Base-by-base conservation (phyloP, 1,140 invertebrate genomes). In the Drosophila nannoptera region DNA sequence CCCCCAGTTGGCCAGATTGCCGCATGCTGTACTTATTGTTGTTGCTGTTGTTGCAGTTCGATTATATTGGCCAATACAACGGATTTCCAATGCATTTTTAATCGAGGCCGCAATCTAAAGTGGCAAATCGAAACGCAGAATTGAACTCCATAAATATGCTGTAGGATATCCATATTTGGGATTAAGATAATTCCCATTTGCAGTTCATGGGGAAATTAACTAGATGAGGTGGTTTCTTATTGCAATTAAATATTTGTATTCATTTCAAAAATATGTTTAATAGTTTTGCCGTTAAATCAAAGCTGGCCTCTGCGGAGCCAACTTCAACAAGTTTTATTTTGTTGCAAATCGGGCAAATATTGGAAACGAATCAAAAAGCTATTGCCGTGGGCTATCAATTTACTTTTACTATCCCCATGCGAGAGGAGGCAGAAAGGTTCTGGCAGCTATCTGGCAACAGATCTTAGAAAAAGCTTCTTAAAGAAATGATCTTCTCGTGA, bases 1-100 rank as follows among this genome's bases (percentile, higher is more conserved):
- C 6, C 8, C 7, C 45, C 65, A 69, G 62, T 58, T 72, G 62
- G 61, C 29, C 61, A 59, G 31, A 71, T 66, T 66, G 68, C 54
- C 22, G 46, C 42, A 12, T 31, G 52, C 35, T 42, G 33, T 49
- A 5, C n/a, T 12, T 49, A 22, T 22, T 22, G 16, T 29, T 46
- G 7, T 31, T 8, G 1, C 33, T 22, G 58, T 48, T 53, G 38
- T 49, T 38, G 4, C 8, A 3, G 9, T 46, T 46, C 29, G 16
- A 9, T 46, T 46, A 4, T 36, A 69, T 50, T 55, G 49, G 31
- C 5, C 46, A 66, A 69, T 48, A 3, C 60, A 36, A 12, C 29
- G 8, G n/a, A 55, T 22, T 55, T 31, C 53, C 53, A 55, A 55
- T 43, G 53, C 22, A 42, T 55, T 42, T 43, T 14, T 42, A 32